Conservation (phyloP, 1,140 invertebrate species). For the Euwallacea fornicatus region DNA sequence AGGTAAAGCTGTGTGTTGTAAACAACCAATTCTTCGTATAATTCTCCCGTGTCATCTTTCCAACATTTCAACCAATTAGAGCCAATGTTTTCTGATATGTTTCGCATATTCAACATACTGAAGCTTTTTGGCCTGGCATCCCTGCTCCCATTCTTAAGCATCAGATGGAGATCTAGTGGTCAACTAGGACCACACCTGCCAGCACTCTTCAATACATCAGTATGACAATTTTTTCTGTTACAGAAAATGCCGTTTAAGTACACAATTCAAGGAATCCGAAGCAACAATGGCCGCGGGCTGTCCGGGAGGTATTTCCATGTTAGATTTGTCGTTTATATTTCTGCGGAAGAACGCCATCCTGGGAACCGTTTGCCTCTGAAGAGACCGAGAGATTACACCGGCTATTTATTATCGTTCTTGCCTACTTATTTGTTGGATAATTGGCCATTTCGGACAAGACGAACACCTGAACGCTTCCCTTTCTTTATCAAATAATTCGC, state of each 20-base stretch:
- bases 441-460: constrained; percentile 12
- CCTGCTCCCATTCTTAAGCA: too few relatives aligned
- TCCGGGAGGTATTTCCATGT: constrained; percentile 22
- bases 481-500: background rate
- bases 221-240: constrained; percentile 11
- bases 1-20: too few relatives aligned
- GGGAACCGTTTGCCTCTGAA: constrained; percentile 27
- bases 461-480: background rate
- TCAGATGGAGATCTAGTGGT: too few relatives aligned
- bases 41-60: too few relatives aligned
- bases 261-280: constrained; percentile 22
- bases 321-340: constrained; percentile 31
- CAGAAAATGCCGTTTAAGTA: constrained; percentile 27
- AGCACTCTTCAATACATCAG: constrained; percentile 10
- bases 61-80: too few relatives aligned
- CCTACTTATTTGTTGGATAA: constrained; percentile 17
- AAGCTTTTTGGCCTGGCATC: too few relatives aligned
- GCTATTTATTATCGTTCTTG: constrained; percentile 25
- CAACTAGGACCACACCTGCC: constrained; percentile 1
- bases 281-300: constrained; percentile 13
- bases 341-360: constrained; percentile 27
- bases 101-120: too few relatives aligned
- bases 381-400: constrained; percentile 16
- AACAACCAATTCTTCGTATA: too few relatives aligned
- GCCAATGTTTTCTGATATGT: too few relatives aligned